Conservation (phyloP, 2,113 vertebrate species). For the Brachirus orientalis region DNA sequence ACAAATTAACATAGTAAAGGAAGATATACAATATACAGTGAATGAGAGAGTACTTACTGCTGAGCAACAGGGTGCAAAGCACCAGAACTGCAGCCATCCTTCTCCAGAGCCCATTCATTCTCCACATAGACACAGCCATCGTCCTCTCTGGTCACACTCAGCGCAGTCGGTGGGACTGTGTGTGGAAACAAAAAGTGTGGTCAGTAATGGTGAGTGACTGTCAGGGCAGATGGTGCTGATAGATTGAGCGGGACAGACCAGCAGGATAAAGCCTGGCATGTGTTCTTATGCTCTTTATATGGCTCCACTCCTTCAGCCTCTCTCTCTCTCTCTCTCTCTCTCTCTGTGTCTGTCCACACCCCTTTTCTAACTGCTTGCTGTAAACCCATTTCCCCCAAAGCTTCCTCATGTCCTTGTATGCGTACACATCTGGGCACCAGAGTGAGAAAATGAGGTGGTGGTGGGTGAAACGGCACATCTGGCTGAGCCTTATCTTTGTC, state of each 20-base stretch:
- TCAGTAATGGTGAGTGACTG: conserved; percentile 32
- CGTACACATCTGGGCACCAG: conserved; percentile 17
- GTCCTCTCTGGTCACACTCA: conserved; percentile 57
- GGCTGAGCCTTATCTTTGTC: conserved; percentile 17
- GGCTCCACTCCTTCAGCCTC: conserved; percentile 53
- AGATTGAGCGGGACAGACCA: conserved; percentile 72
- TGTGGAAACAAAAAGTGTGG: conserved; percentile 43
- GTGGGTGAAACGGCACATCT: conserved; percentile 1
- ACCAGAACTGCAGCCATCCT: conserved; percentile 62
- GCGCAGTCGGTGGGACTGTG: conserved; percentile 35
- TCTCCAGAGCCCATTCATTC: conserved; percentile 78
- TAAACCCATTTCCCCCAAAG: conserved; percentile 51
- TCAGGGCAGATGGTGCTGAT: conserved; percentile 29
- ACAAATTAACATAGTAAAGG: no score
- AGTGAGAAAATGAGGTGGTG: conserved; percentile 17
- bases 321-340: conserved; percentile 38
- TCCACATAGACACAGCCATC: conserved; percentile 69
- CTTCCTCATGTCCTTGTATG: conserved; percentile 42
- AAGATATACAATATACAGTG: no score
- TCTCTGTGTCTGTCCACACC: conserved; percentile 66
- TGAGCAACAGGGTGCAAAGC: conserved; percentile 66
- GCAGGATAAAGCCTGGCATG: conserved; percentile 78
- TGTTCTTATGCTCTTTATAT: conserved; percentile 79
- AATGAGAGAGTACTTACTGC: conserved; percentile 75
- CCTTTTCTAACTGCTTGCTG: conserved; percentile 66